Conservation (phyloP, 2,797 vertebrate species). For the Acridotheres tristis region DNA sequence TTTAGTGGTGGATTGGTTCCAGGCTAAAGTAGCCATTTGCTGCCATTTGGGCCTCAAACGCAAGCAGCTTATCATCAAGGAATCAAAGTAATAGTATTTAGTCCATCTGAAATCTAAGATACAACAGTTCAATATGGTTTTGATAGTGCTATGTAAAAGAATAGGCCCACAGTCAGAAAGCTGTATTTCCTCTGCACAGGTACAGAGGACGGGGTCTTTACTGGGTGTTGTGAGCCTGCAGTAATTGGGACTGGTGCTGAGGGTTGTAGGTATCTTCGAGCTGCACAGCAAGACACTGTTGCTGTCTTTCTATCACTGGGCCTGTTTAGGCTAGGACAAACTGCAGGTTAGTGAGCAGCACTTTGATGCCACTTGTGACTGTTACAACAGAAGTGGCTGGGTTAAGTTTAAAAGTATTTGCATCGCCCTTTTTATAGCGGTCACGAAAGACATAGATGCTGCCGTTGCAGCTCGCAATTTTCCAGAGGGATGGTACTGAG, state of each 20-base stretch:
- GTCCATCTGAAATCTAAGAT: constrained; percentile 24
- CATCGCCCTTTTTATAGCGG: constrained; percentile 96
- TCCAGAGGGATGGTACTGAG: constrained; percentile 94
- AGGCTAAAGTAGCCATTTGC: constrained; percentile 11
- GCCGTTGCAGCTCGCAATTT: constrained; percentile 97
- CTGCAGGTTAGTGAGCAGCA: constrained; percentile 96
- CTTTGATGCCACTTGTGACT: constrained; percentile 91
- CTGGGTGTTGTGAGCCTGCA: background rate
- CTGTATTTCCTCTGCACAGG: background rate
- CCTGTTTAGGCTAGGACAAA: constrained; percentile 89
- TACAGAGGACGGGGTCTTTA: background rate
- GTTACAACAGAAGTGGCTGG: constrained; percentile 95
- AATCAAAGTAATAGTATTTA: constrained; percentile 35
- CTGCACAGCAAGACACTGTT: background rate
- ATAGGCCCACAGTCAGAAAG: background rate
- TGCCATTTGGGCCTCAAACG: background rate
- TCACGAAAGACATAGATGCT: constrained; percentile 97
- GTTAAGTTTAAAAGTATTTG: constrained; percentile 95
- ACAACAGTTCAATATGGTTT: background rate
- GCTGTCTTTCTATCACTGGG: background rate
- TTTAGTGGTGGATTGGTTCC: background rate
- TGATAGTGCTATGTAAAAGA: constrained; percentile 8
- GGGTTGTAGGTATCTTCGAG: background rate
- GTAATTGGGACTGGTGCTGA: background rate
- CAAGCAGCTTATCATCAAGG: constrained; percentile 25